Evolutionary conservation across 2,888 invertebrate species (phyloP), one percentile per base, ranked within the genome.

Genomic region (Folsomia manolachei): DNA sequence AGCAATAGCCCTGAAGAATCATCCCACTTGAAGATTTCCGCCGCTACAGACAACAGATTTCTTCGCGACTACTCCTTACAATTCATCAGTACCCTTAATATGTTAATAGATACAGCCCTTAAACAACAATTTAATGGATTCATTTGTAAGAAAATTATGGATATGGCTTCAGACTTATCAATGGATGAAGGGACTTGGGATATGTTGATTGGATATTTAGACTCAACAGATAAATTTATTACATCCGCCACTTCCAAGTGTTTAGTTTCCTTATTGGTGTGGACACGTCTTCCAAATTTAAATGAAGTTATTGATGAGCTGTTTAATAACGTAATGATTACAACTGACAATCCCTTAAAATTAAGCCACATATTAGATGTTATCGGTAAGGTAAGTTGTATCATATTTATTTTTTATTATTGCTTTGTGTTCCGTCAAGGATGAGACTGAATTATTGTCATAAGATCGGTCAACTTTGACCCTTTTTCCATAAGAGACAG

Each of bases 101-200:
- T 94, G 18, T 86, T 94, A 78, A 93, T 93, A 82, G 93, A 93
- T 83, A 88, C 93, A 66, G 93, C 93, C 82, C 86, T 93, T 69
- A 92, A 92, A 83, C 94, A 94, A 83, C 93, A 92, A 81, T 88
- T 89, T 67, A 90, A 90, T 76, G 93, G 93, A 18, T 88, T 89
- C 51, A 92, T 94, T 83, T 94, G 94, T 84, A 89, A 91, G 56
- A 88, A 90, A 80, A 88, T 94, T 64, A 90, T 90, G 85, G 90
- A 90, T 80, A 89, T 92, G 23, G 91, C 92, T 82, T 89, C 90
- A 70, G 86, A 93, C 67, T 89, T 92, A 78, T 87, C 90, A 70
- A 92, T 93, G 83, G 91, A 92, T 83, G 90, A 91, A 82, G 91
- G 92, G 81, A 89, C 94, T 83, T 90, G 94, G 75, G 92, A 92